Evolutionary conservation across 2,113 vertebrate genomes (phyloP).

Genomic region (Gyps fulvus): DNA sequence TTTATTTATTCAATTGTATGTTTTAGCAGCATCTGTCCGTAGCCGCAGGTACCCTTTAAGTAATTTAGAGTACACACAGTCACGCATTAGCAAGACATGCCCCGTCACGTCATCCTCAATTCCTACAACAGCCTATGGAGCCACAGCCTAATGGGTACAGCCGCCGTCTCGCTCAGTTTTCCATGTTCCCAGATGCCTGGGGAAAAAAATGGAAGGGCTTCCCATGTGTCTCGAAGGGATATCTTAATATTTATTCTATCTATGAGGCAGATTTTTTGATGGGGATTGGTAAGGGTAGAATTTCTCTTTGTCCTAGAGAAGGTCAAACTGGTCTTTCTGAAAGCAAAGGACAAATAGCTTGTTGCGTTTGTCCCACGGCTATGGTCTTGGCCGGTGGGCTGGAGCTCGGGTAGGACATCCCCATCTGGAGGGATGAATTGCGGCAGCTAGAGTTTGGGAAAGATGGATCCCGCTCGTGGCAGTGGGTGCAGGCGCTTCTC

Average conservation of each 20-base stretch:
- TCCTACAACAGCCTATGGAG: background rate
- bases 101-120: background rate
- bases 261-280: fast-evolving
- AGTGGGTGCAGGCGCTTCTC: too few relatives aligned
- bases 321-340: background rate
- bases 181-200: background rate
- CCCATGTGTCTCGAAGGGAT: background rate
- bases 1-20: conserved; percentile 31
- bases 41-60: conserved; percentile 47
- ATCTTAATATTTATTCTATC: fast-evolving
- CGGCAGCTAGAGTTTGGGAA: background rate
- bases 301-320: background rate
- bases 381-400: background rate
- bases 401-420: background rate
- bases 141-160: background rate
- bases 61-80: conserved; percentile 23
- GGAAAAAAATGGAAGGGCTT: background rate
- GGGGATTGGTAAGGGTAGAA: background rate
- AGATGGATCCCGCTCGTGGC: fast-evolving
- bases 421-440: background rate
- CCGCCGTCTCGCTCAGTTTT: fast-evolving
- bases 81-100: background rate
- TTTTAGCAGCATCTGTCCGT: conserved; percentile 47
- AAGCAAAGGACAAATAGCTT: background rate
- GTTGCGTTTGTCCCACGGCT: background rate